Evolutionary conservation across 2,113 vertebrate genomes (phyloP), one percentile per base, ranked within the genome.

Genomic region (Atractosteus spatula): DNA sequence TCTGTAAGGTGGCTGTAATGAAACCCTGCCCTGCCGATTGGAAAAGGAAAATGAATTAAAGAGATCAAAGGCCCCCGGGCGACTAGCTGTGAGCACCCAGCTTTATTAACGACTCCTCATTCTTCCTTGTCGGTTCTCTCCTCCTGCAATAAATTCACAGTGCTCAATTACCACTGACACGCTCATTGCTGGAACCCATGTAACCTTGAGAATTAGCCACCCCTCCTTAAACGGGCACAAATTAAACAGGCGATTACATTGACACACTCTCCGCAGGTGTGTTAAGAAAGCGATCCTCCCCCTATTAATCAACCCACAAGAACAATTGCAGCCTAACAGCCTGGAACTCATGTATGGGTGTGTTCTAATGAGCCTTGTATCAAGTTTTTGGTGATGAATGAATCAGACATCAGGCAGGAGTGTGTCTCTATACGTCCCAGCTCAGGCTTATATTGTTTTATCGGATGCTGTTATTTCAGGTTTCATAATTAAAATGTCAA

Each of bases 181-280:
- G 79, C 79, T 74, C 79, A 87, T 81, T 79, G 76, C 75, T 80
- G 77, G 75, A 81, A 79, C 81, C 80, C 87, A 89, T 84, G 85
- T 86, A 75, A 77, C 79, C 80, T 86, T 83, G 81, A 84, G 73
- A 51, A 10, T 10, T 17, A 2, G 43, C 61, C 62, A 3, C n/a
- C 6, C 83, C 76, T 77, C 77, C 89, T 87, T 87, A 86, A 84
- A 78, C 76, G 76, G 71, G 82, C 79, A 80, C 88, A 87, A 89
- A 90, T 89, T 89, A 87, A 86, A 85, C 83, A 67, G 73, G 81
- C 83, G 80, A 84, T 86, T 80, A 86, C 75, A 77, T 78, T 10
- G 47, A 51, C 10, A 10, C 47, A 5, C 47, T 51, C 10, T 10
- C 47, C 29, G 29, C 29, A 29, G 29, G 29, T 29, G 29, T 29